phyloP scores from a whole-genome alignment of 1,140 invertebrate genomes.

The Melanaphis sacchari region DNA sequence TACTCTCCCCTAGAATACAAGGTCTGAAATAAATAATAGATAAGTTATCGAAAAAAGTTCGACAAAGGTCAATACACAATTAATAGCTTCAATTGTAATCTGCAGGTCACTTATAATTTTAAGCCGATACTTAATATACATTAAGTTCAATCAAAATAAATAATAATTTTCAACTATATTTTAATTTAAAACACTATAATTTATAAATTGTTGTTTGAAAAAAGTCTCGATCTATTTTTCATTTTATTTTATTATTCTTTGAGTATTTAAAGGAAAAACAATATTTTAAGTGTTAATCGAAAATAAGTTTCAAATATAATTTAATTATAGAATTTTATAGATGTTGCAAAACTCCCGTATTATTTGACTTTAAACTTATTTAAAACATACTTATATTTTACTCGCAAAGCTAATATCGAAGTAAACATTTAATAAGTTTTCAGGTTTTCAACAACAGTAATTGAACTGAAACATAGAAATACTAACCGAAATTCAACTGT shows the following conservation, averaged over 20 bases:
- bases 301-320: neutral
- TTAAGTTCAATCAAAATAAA: neutral
- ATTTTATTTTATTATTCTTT: neutral
- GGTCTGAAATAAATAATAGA: too few relatives aligned
- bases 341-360: neutral
- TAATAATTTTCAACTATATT: neutral
- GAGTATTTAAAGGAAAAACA: neutral
- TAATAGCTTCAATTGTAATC: neutral
- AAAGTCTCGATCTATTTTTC: neutral
- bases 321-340: neutral
- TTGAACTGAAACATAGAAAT: conserved; percentile 14
- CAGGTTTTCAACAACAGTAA: neutral
- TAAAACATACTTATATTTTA: neutral
- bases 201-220: neutral
- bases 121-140: neutral
- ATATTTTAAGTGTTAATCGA: neutral
- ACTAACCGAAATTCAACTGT: conserved; percentile 32
- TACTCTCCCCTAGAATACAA: too few relatives aligned
- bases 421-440: conserved; percentile 47
- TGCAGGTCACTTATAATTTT: neutral
- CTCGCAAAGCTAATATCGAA: neutral
- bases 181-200: too few relatives aligned
- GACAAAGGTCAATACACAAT: neutral
- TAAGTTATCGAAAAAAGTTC: neutral
- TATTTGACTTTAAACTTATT: neutral